Percentiles rank a stretch among this genome's conserved stretches.
phyloP scores from a whole-genome alignment of 2,888 invertebrate species.

The Andrena bucephala region DNA sequence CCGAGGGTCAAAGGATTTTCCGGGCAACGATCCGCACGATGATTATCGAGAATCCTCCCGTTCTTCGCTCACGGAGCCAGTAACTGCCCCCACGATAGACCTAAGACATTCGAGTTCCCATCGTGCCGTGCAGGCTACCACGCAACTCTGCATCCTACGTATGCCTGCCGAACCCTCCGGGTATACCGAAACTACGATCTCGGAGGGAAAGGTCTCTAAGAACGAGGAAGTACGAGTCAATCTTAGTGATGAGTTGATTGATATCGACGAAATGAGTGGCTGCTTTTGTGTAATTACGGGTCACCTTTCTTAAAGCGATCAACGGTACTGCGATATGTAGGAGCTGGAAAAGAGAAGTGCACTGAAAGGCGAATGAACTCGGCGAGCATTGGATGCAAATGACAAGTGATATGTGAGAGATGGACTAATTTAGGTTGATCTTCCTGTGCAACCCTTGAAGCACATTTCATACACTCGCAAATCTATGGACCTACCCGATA shows the following conservation, averaged over 20 bases:
- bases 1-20: slow-evolving; percentile 73
- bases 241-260: not conserved
- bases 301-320: not conserved
- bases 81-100: slow-evolving; percentile 46
- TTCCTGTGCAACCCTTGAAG: not conserved
- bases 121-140: slow-evolving; percentile 26
- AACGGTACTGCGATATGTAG: not conserved
- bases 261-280: not conserved
- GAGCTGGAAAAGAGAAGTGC: not conserved
- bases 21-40: slow-evolving; percentile 69
- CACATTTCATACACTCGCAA: not conserved
- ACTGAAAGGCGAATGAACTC: not conserved
- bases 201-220: slow-evolving; percentile 1
- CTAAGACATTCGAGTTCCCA: slow-evolving; percentile 55
- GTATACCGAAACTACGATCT: slow-evolving; percentile 2
- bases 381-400: not conserved
- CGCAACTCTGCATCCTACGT: slow-evolving; percentile 21
- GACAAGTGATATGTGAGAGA: not conserved
- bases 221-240: not conserved
- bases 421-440: no score
- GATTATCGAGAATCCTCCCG: slow-evolving; percentile 69
- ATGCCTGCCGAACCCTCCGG: not conserved
- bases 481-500: not conserved
- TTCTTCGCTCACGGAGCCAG: slow-evolving; percentile 46
- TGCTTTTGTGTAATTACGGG: not conserved